Conservation (phyloP, 2,113 vertebrate species). For the Brienomyrus brachyistius region DNA sequence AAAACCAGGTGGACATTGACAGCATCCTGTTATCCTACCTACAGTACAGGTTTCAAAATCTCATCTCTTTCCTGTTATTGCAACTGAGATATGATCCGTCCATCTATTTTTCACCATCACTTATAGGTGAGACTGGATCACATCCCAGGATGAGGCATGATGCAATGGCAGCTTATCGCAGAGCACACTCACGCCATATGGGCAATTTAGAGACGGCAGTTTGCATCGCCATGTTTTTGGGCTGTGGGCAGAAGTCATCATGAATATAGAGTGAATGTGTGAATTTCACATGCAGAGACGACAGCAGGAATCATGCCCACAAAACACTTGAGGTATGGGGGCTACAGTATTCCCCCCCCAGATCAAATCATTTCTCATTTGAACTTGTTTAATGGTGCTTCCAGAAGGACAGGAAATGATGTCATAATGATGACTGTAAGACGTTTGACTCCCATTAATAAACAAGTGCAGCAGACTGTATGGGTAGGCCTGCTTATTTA, state of each 20-base stretch:
- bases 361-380: background rate
- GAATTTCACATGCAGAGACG: background rate
- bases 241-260: background rate
- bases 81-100: background rate
- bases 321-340: background rate
- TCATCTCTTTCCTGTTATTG: background rate
- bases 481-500: background rate
- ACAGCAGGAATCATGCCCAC: background rate
- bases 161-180: background rate
- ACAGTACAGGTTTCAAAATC: background rate
- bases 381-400: background rate
- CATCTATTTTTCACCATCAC: background rate
- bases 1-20: background rate
- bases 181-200: background rate
- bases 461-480: background rate
- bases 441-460: background rate
- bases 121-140: background rate
- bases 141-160: background rate
- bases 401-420: background rate
- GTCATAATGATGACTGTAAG: background rate
- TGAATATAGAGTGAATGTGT: background rate
- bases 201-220: background rate
- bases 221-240: background rate
- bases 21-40: background rate
- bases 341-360: background rate